Base-by-base conservation (phyloP, 2,797 vertebrate genomes). In the Bradypus variegatus region DNA sequence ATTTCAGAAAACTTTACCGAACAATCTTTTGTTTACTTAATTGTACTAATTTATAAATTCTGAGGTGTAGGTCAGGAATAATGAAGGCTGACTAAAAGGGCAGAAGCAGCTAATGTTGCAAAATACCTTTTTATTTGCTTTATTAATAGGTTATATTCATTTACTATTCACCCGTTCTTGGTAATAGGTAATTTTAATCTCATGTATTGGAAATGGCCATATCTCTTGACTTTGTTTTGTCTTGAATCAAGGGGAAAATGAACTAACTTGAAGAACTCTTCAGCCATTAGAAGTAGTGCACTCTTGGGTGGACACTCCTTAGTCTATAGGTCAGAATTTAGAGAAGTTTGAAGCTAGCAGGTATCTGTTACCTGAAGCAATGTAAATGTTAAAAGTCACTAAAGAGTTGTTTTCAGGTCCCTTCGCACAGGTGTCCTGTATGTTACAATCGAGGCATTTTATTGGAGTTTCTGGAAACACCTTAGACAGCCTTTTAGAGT, bases 91-190 rank as follows among this genome's bases (percentile, higher is more conserved):
- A 11, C 41, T 58, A 2, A 38, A 12, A 33, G 72, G 36, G 31
- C 60, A 84, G 62, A 67, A 76, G 13, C 31, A n/a, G 2, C 23
- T 67, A 11, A 16, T 53, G 67, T 27, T 80, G 1, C 19, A 16
- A 48, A 65, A 9, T 25, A 58, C 19, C 19, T 21, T 21, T 45
- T 16, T 55, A 55, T 15, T 25, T n/a, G 45, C 19, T 3, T 29
- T 38, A 33, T 19, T 13, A 60, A 14, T 29, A 36, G 55, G 4
- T 70, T 2, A 1, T 1, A 0, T 23, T 29, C 5, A 25, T 9
- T 48, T 41, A 1, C 38, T 72, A 3, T 11, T 21, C 29, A 58
- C 58, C 25, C 41, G 8, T 19, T 70, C 8, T 23, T 60, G 33
- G 31, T 36, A 13, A 55, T 48, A 9, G 33, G 2, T 65, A n/a